Base-by-base conservation (phyloP, 1,140 invertebrate genomes). In the Bombus turneri region DNA sequence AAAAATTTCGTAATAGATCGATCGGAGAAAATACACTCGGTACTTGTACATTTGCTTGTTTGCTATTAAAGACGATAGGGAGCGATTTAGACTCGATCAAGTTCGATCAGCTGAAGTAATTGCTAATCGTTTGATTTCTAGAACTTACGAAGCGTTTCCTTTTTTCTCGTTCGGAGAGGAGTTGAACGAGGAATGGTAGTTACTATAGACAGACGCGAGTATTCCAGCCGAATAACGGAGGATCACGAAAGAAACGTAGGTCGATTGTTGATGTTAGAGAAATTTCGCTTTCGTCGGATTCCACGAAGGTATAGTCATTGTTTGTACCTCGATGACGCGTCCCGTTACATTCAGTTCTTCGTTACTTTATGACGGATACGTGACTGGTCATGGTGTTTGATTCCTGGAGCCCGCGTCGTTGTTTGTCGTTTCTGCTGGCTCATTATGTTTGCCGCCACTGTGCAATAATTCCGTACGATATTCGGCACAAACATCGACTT, bases 301-400 rank as follows among this genome's bases (percentile, higher is more conserved):
- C 62, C 34, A 2, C 12, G 71, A 82, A 82, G 57, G 64, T 64
- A 62, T 25, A 39, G 72, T 66, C 72, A 76, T 82, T 82, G 80
- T 83, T 83, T 76, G 31, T 34, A 6, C 5, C 28, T 2, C 62
- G 74, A 83, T 77, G 81, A 77, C 81, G 62, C 37, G 53, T 22
- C n/a, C n/a, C 39, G n/a, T 53, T 53, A 53, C 15, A 3, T 28
- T 28, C 25, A 31, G 28, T 77, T 66, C 59, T 77, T 72, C n/a
- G 34, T 69, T 57, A 69, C 81, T 18, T 9, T 47, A 47, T 47
- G 77, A 79, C 77, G 62, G 68, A 79, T 79, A 79, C 62, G 41
- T 53, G 73, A 76, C 59, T 83, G 41, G 34, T 76, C 72, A 75
- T 34, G 34, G 43, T 31, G 4, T 28, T 22, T 1, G 39, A 18